Conservation (phyloP, 2,797 vertebrate genomes). For the Mionectes olivaceus region DNA sequence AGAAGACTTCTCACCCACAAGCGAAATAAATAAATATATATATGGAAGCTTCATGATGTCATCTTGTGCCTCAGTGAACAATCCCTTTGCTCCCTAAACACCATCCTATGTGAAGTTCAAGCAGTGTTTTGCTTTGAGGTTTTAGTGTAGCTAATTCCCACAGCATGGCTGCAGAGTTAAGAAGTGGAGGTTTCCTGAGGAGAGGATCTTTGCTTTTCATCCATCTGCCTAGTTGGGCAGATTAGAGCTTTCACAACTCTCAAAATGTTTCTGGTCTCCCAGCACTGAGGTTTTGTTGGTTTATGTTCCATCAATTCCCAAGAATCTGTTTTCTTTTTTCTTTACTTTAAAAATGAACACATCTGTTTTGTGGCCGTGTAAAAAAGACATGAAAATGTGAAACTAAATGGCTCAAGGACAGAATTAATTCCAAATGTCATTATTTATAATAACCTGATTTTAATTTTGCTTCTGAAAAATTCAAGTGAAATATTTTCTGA, state of each 20-base stretch:
- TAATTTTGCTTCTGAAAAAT: background rate
- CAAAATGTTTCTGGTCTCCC: background rate
- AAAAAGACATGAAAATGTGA: background rate
- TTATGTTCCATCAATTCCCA: background rate
- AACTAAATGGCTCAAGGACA: background rate
- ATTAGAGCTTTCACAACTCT: background rate
- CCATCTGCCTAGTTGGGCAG: background rate
- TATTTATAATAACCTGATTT: background rate
- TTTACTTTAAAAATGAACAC: background rate
- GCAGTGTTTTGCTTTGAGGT: background rate
- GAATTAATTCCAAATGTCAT: background rate
- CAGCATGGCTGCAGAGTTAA: slow-evolving; percentile 5
- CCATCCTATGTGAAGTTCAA: accelerated
- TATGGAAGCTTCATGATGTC: background rate
- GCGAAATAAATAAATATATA: accelerated
- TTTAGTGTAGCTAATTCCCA: background rate
- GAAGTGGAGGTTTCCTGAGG: background rate
- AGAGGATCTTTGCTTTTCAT: background rate
- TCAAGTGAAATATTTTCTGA: background rate
- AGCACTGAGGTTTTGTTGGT: background rate
- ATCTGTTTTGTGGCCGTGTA: background rate
- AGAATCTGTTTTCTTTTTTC: background rate
- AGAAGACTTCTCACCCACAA: background rate
- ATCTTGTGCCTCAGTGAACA: background rate
- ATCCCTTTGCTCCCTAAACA: background rate